Evolutionary conservation across 2,888 invertebrate genomes (phyloP).

Genomic region (Strigamia crassipes): DNA sequence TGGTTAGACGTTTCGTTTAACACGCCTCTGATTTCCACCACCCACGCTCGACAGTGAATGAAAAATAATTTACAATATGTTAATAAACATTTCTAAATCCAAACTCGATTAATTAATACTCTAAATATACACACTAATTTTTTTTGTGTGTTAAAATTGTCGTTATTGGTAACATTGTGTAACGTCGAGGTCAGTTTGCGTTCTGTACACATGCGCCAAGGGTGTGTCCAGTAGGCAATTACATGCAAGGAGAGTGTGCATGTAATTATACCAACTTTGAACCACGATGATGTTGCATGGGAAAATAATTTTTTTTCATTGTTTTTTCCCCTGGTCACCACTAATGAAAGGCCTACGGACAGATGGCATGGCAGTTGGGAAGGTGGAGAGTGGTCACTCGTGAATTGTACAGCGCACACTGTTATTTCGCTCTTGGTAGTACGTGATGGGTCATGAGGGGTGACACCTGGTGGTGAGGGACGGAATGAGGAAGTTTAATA

Average conservation of each 20-base stretch:
- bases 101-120: neutral
- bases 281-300: neutral
- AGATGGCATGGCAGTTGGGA: neutral
- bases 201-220: neutral
- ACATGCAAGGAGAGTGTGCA: conserved; percentile 3
- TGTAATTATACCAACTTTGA: conserved; percentile 2
- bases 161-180: neutral
- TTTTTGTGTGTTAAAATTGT: neutral
- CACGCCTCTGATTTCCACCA: neutral
- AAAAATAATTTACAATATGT: neutral
- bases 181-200: conserved; percentile 11
- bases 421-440: neutral
- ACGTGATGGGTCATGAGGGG: conserved; percentile 16
- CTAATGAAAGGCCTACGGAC: conserved; percentile 3
- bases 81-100: neutral
- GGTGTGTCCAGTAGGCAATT: conserved; percentile 21
- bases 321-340: conserved; percentile 20
- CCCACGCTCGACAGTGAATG: neutral
- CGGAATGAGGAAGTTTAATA: neutral
- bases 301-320: neutral
- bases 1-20: conserved; percentile 14
- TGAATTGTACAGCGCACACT: neutral
- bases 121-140: too few species aligned
- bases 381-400: conserved; percentile 15
- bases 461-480: conserved; percentile 11